phyloP scores from a whole-genome alignment of 2,797 vertebrate species.

The Thripadectes ignobilis region DNA sequence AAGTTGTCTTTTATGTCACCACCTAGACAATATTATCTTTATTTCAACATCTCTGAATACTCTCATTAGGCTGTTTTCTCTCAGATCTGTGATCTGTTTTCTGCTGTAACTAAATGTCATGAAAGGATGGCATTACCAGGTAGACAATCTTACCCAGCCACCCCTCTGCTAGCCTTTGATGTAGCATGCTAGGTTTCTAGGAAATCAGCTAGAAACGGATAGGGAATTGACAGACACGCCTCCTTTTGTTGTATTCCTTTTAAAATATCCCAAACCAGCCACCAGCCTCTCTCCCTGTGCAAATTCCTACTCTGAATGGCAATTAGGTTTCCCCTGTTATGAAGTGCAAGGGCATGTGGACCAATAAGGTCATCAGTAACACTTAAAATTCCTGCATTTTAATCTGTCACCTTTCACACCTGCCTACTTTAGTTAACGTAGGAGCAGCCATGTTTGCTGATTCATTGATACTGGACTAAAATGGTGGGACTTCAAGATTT shows the following conservation, averaged over 20 bases:
- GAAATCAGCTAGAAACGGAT: neutral
- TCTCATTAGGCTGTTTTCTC: conserved; percentile 52
- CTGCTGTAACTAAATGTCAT: conserved; percentile 19
- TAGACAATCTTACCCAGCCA: neutral
- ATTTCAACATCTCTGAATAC: conserved; percentile 55
- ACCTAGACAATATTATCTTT: conserved; percentile 53
- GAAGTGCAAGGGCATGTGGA: neutral
- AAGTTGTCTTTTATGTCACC: conserved; percentile 52
- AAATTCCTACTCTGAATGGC: neutral
- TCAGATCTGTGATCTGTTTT: conserved; percentile 44
- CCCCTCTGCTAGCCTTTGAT: neutral
- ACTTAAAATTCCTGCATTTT: conserved; percentile 5
- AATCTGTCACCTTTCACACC: conserved; percentile 25
- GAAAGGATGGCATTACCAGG: neutral
- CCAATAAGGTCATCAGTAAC: neutral
- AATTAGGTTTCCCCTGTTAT: neutral
- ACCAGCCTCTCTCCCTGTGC: neutral
- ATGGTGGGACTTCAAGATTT: neutral
- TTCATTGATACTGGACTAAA: neutral
- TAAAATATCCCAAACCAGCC: neutral
- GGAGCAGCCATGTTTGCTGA: neutral
- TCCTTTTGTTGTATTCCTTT: neutral
- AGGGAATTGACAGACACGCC: neutral
- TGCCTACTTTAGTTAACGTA: neutral
- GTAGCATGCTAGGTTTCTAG: neutral